Evolutionary conservation across 2,888 invertebrate genomes (phyloP), one percentile per base, ranked within the genome.

Genomic region (Chesias legatella): DNA sequence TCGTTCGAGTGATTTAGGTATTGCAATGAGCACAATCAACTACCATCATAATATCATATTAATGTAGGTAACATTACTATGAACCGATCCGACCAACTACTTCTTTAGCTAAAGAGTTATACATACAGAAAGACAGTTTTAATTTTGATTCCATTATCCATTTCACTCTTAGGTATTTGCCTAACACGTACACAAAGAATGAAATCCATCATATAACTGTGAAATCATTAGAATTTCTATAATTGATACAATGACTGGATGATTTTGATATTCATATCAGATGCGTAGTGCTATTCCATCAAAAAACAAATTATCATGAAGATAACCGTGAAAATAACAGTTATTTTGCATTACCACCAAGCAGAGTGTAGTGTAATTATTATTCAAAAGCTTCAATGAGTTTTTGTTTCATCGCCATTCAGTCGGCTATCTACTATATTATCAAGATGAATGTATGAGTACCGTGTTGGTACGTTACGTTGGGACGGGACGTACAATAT

Each of bases 241-340:
- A 33, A 44, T 31, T 43, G 13, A 33, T 34, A 51, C 45, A 51
- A 47, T 49, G 48, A 41, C 31, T 35, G 34, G 37, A 46, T 43
- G 44, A 30, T 46, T 51, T 35, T 48, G 42, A 55, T 51, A 45
- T 42, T 32, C 48, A 48, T 45, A 45, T 51, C 26, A 28, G 13
- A 31, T 26, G 25, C 25, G 10, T 26, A 33, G 20, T 33, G n/a
- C n/a, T n/a, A 51, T 56, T 48, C 48, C 48, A 57, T 59, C 58
- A 46, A 39, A 47, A 35, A 48, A 51, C 40, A 48, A 51, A 53
- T 45, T 45, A 56, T 48, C 42, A 58, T 50, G 43, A 38, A 52
- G 25, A 47, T 41, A 52, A 56, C 48, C 47, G 57, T 52, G 49
- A 52, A 53, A 41, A 40, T 32, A 53, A 58, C 59, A 43, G 59